Percentiles rank a stretch among this genome's conserved stretches.
Evolutionary conservation across 2,888 invertebrate species (phyloP).

Genomic region (Cyaniris semiargus): DNA sequence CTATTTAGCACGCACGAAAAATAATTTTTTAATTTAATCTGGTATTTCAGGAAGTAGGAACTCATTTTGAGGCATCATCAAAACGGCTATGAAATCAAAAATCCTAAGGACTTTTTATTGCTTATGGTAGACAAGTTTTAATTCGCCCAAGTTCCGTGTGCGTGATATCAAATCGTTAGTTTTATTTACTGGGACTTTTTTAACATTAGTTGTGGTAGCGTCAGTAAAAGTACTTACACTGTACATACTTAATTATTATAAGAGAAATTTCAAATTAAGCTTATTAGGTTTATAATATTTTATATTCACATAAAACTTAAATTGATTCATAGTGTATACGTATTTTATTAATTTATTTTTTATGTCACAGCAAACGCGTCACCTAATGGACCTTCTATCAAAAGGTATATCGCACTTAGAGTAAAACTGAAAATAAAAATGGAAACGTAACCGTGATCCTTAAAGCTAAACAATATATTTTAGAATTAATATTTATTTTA

Average conservation of each 20-base stretch:
- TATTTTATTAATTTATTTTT: too few species aligned
- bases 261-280: neutral
- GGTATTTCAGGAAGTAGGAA: constrained; percentile 36
- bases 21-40: constrained; percentile 29
- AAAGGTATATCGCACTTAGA: too few species aligned
- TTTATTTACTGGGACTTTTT: constrained; percentile 66
- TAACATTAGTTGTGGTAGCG: constrained; percentile 60
- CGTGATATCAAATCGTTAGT: constrained; percentile 74
- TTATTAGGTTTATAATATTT: neutral
- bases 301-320: too few species aligned
- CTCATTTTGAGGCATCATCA: constrained; percentile 39
- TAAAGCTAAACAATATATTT: too few species aligned
- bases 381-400: too few species aligned
- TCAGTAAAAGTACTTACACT: neutral
- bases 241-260: neutral
- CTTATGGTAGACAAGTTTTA: constrained; percentile 78
- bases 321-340: too few species aligned
- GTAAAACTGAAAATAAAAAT: too few species aligned
- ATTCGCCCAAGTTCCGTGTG: constrained; percentile 75
- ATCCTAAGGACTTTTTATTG: constrained; percentile 70
- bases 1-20: constrained; percentile 19
- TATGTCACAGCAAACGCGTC: too few species aligned
- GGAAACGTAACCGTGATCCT: too few species aligned
- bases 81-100: constrained; percentile 40
- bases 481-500: too few species aligned